These are phyloP conservation scores for Enteromius radiatus DNA, from an alignment of 2,797 vertebrate species.

Conservation along the genomic window DNA sequence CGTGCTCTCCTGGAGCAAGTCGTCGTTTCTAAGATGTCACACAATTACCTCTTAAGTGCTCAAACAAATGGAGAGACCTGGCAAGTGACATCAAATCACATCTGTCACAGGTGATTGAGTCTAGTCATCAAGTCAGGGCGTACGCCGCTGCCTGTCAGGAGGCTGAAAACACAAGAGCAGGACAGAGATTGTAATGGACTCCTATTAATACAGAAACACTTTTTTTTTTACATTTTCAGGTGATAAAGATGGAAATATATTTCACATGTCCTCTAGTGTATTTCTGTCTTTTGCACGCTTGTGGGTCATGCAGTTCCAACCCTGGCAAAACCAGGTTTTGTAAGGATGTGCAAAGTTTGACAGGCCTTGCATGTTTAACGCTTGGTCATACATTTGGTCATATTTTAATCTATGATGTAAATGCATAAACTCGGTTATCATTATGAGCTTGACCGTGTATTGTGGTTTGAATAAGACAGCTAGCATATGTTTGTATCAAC, in stretches of 20 bases:
- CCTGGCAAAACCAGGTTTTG: slow-evolving; percentile 66
- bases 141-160: slow-evolving; percentile 61
- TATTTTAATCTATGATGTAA: background rate
- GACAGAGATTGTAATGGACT: slow-evolving; percentile 87
- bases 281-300: slow-evolving; percentile 59
- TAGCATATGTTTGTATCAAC: background rate
- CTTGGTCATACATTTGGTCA: background rate
- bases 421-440: background rate
- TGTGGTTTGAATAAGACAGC: background rate
- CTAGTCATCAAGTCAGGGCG: slow-evolving; percentile 88
- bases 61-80: slow-evolving; percentile 97
- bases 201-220: slow-evolving; percentile 94
- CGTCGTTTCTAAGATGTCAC: slow-evolving; percentile 89
- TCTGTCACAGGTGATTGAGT: slow-evolving; percentile 99
- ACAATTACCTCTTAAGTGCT: slow-evolving; percentile 99
- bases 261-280: slow-evolving; percentile 27
- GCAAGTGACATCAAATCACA: slow-evolving; percentile 98
- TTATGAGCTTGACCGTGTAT: background rate
- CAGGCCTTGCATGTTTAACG: slow-evolving; percentile 44
- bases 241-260: slow-evolving; percentile 16
- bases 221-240: slow-evolving; percentile 53
- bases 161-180: slow-evolving; percentile 61
- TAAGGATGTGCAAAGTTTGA: slow-evolving; percentile 3
- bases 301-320: slow-evolving; percentile 37
- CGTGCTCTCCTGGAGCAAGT: slow-evolving; percentile 75